Base-by-base conservation (phyloP, 2,113 vertebrate genomes). In the Dipodomys merriami region DNA sequence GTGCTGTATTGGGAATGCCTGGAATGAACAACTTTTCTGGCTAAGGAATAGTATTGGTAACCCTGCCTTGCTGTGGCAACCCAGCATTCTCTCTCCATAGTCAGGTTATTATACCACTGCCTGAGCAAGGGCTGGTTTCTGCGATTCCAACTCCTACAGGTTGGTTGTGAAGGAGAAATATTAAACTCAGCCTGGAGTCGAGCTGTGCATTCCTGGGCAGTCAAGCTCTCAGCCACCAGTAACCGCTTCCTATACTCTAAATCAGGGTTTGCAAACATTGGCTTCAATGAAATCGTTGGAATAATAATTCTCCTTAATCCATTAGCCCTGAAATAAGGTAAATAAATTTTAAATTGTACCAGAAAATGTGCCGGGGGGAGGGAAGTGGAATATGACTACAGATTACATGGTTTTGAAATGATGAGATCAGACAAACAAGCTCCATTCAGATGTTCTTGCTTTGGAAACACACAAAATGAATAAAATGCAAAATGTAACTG, bases 341-440 rank as follows among this genome's bases (percentile, higher is more conserved):
- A 74, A 10, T 53, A 83, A 78, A 67, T 62, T 84, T 72, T 67
- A 83, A 72, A 72, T 57, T 16, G 5, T 44, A 81, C 1, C 25
- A 39, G 35, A 76, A 82, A 13, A 72, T 49, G 35, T 53, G 46
- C 72, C 64, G 0, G 57, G 25, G 46, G 76, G 10, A 35, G 35
- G 35, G 35, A 35, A 35, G 35, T 39, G 39, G 39, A 33, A 85
- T 39, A 67, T 20, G 33, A 33, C 20, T 23, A 64, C 1, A 27
- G 83, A 60, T 90, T 79, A 46, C 39, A 46, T 27, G 29, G 11
- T 60, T 86, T 74, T 88, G 69, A 91, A 77, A 93, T 87, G 86
- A 68, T 53, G 57, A 53, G 86, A 81, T 86, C 91, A 86, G 83
- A 81, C 85, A 71, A 90, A 91, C 15, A 76, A 82, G 35, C 44